Conservation (phyloP, 2,888 invertebrate genomes). For the Troides aeacus region DNA sequence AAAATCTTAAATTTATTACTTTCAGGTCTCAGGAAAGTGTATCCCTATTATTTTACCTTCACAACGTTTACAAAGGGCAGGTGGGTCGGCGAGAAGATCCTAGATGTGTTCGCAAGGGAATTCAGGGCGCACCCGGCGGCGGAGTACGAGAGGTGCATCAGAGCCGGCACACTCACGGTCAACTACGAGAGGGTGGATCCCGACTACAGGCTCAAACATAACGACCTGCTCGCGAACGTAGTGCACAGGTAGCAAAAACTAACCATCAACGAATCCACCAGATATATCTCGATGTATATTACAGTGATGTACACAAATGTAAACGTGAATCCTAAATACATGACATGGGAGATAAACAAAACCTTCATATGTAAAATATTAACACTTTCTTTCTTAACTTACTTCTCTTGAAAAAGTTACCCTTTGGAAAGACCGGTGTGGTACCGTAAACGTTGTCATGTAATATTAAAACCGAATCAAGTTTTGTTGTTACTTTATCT, state of each 20-base stretch:
- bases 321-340: conserved; percentile 15
- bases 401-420: conserved; percentile 19
- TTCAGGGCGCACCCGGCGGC: conserved; percentile 96
- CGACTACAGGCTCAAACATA: conserved; percentile 95
- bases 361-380: conserved; percentile 26
- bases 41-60: conserved; percentile 98
- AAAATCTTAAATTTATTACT: conserved; percentile 2
- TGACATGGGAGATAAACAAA: conserved; percentile 13
- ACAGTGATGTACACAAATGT: conserved; percentile 4
- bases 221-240: conserved; percentile 94
- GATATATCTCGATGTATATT: no score
- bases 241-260: conserved; percentile 89
- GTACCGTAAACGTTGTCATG: conserved; percentile 19
- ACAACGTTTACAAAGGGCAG: conserved; percentile 97
- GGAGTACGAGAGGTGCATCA: conserved; percentile 94
- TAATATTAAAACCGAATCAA: conserved; percentile 2
- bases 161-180: conserved; percentile 94
- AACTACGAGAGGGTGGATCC: conserved; percentile 95
- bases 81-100: conserved; percentile 96
- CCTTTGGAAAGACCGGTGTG: conserved; percentile 22
- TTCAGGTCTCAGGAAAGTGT: conserved; percentile 83
- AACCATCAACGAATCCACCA: no score
- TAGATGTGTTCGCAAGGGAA: conserved; percentile 95
- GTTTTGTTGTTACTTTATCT: conserved; percentile 9
- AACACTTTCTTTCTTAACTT: conserved; percentile 19